phyloP scores from a whole-genome alignment of 2,113 vertebrate species.

The Neotoma lepida region DNA sequence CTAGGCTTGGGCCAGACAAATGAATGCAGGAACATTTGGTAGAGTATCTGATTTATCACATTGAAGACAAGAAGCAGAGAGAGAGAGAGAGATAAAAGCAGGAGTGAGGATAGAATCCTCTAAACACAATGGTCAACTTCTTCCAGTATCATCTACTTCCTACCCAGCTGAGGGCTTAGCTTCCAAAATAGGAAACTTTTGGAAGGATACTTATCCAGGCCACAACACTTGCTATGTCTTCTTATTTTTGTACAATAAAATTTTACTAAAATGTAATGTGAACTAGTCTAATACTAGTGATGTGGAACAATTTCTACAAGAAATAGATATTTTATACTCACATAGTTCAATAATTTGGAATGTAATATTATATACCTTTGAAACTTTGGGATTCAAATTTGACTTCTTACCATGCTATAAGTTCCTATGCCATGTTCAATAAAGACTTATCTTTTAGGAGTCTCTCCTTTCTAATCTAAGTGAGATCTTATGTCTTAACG shows the following conservation, averaged over 20 bases:
- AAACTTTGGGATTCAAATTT: not conserved
- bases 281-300: not conserved
- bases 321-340: not conserved
- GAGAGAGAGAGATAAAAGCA: not conserved
- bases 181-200: not conserved
- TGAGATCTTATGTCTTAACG: not conserved
- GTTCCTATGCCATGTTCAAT: not conserved
- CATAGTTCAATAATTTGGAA: not conserved
- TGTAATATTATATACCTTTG: not conserved
- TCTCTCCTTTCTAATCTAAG: not conserved
- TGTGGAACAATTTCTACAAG: not conserved
- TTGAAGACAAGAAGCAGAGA: not conserved
- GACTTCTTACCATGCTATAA: not conserved
- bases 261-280: not conserved
- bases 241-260: not conserved
- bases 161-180: too few relatives aligned
- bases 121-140: not conserved
- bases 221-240: not conserved
- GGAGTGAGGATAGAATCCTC: not conserved
- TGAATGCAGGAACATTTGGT: too few relatives aligned
- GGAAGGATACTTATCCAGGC: not conserved
- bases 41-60: not conserved
- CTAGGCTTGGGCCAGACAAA: not conserved
- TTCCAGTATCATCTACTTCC: not conserved
- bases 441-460: not conserved